Base-by-base conservation (phyloP, 2,797 vertebrate genomes). In the Sebastes matsubarae region DNA sequence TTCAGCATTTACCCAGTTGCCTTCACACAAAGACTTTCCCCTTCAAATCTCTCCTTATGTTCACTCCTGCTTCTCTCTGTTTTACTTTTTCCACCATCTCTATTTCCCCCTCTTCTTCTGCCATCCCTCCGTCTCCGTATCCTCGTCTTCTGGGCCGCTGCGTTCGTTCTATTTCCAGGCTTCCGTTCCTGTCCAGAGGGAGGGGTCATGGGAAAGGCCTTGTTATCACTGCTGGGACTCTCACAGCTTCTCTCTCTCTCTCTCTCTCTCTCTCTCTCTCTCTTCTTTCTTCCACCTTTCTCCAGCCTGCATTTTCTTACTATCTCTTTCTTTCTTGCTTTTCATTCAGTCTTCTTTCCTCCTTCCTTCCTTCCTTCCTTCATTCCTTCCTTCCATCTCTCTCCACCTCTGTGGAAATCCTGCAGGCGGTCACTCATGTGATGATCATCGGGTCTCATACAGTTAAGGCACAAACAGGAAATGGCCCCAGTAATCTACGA, bases 171-270 rank as follows among this genome's bases (percentile, higher is more conserved):
- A 95, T 96, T 96, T 95, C 86, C 87, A 95, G 90, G 80, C 88
- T 70, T 67, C 74, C 90, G 92, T 93, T 96, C 93, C 92, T 94
- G 92, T 93, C 90, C 88, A 87, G 84, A 88, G 90, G 85, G 87
- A 93, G 88, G 89, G 96, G 95, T 96, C 96, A 95, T 96, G 95
- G 93, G 96, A 96, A 96, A 95, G 94, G 94, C 92, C 94, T 93
- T 85, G 90, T 92, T 95, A 92, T 96, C 95, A 86, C 92, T 93
- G 68, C 88, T 95, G 93, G 92, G 94, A 94, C 92, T 93, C 88
- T 82, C 86, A 83, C 72, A 87, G 91, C 83, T 81, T 80, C 79
- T 82, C 42, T 79, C 61, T 87, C 50, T 87, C 42, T 38, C 36
- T 36, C 81, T 85, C 84, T 84, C 74, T 68, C 81, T 85, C 84